These are phyloP conservation scores for Bradypus variegatus DNA, from an alignment of 2,797 vertebrate genomes.

Conservation along the genomic window DNA sequence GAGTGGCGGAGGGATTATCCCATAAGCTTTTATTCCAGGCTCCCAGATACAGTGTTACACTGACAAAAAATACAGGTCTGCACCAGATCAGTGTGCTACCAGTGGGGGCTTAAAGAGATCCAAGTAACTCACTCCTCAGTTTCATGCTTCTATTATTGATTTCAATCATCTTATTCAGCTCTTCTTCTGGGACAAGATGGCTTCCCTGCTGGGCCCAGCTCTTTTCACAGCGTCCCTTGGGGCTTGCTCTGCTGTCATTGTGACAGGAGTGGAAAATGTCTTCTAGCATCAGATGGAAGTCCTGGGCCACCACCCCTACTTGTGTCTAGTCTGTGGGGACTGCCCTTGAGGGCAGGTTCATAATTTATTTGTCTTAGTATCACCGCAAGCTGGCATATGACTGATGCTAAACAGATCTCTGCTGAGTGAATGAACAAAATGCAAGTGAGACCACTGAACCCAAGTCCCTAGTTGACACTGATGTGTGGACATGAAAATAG, in stretches of 20 bases:
- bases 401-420: neutral
- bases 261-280: neutral
- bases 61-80: conserved; percentile 11
- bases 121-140: neutral
- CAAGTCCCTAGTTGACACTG: neutral
- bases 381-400: neutral
- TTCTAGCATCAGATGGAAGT: too few relatives aligned
- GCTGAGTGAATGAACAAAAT: neutral
- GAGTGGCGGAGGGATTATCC: neutral
- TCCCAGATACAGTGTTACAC: conserved; percentile 19
- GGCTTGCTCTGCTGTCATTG: neutral
- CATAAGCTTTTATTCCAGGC: neutral
- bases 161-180: neutral
- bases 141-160: neutral
- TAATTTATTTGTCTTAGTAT: neutral
- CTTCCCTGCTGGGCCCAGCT: neutral
- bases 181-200: neutral
- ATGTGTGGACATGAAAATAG: neutral
- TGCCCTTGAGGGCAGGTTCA: neutral
- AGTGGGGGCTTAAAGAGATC: neutral
- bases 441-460: neutral
- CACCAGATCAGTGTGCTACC: neutral
- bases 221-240: too few relatives aligned
- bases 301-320: too few relatives aligned
- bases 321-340: neutral